phyloP scores from a whole-genome alignment of 2,888 invertebrate species.

The Phengaris alcon region DNA sequence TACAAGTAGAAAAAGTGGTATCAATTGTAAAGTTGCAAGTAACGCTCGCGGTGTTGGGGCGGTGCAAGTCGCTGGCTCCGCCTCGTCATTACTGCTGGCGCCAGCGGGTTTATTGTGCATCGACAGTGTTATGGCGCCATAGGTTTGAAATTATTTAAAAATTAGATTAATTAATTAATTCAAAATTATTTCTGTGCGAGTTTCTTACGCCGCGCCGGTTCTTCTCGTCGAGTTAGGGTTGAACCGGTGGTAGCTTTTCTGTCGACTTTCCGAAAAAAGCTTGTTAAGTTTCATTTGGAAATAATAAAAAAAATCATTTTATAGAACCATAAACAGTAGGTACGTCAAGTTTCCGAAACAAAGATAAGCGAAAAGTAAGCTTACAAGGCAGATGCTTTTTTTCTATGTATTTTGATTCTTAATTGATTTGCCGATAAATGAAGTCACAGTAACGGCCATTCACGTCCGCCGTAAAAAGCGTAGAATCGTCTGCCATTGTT shows the following conservation, averaged over 20 bases:
- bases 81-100: constrained; percentile 46
- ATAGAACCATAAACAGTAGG: no score
- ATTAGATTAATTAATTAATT: background rate
- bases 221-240: no score
- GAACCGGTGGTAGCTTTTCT: no score
- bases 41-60: constrained; percentile 52
- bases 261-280: no score
- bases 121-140: constrained; percentile 16
- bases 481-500: constrained; percentile 66
- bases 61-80: constrained; percentile 58
- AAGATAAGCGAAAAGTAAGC: no score
- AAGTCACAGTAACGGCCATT: constrained; percentile 35
- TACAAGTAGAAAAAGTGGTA: background rate
- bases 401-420: no score
- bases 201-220: no score
- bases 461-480: constrained; percentile 47
- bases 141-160: background rate
- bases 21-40: constrained; percentile 56
- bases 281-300: no score
- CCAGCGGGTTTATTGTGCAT: constrained; percentile 34
- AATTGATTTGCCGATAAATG: background rate
- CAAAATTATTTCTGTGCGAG: no score
- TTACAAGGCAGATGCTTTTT: no score
- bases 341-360: no score
- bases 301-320: no score